Percentiles rank a stretch among this genome's conserved stretches.
These are phyloP conservation scores for Villa cingulata DNA, from an alignment of 2,888 invertebrate genomes.

Conservation along the genomic window DNA sequence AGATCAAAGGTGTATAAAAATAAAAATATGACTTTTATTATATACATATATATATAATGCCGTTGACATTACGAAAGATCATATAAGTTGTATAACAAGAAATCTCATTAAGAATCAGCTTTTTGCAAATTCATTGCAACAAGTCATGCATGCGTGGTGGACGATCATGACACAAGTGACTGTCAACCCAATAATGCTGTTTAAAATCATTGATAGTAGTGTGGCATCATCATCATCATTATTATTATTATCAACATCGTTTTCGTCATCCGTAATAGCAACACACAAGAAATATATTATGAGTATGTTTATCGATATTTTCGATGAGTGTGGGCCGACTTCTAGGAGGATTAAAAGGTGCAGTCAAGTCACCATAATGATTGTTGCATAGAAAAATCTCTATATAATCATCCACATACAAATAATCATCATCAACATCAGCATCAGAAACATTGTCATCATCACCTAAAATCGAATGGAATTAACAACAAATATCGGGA, in stretches of 20 bases:
- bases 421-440: too few species aligned
- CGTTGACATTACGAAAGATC: neutral
- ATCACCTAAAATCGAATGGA: too few species aligned
- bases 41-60: too few species aligned
- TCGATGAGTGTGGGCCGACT: neutral
- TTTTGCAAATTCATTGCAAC: neutral
- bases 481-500: neutral
- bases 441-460: too few species aligned
- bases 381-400: neutral
- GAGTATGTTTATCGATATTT: neutral
- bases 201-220: neutral
- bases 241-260: neutral
- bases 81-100: neutral
- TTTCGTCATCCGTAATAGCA: neutral
- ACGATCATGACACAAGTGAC: neutral
- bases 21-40: too few species aligned
- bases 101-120: neutral
- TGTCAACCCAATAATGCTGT: neutral
- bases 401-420: neutral
- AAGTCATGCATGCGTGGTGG: neutral
- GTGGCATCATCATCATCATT: neutral
- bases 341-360: neutral
- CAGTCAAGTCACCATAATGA: neutral
- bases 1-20: neutral
- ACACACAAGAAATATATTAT: too few species aligned